Evolutionary conservation across 92 coral and sea anemone genomes (phyloP).

Genomic region (Galaxea fascicularis): DNA sequence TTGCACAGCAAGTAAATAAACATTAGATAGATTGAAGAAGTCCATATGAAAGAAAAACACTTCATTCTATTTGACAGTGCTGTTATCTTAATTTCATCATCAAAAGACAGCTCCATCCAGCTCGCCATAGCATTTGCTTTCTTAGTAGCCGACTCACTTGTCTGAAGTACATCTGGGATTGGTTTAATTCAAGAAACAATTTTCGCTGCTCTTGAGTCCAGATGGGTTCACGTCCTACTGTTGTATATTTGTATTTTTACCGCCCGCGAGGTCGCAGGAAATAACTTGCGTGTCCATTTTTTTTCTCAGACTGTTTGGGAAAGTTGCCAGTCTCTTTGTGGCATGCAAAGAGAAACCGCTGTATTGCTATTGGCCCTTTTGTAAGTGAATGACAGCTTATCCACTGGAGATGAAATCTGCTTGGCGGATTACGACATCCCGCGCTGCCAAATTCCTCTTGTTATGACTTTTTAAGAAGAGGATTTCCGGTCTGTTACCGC

Average conservation of each 20-base stretch:
- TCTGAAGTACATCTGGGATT: conserved; percentile 41
- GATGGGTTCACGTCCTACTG: conserved; percentile 16
- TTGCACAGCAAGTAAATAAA: conserved; percentile 35
- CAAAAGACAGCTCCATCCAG: conserved; percentile 12
- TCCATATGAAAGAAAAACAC: conserved; percentile 46
- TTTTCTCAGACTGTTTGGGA: conserved; percentile 51
- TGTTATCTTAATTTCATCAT: conserved; percentile 56
- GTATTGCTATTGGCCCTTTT: conserved; percentile 18
- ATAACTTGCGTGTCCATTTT: conserved; percentile 44
- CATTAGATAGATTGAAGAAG: conserved; percentile 50
- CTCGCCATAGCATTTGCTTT: conserved; percentile 16
- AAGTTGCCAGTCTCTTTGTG: conserved; percentile 45
- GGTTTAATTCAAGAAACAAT: conserved; percentile 9
- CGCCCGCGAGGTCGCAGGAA: conserved; percentile 54
- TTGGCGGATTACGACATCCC: conserved; percentile 53
- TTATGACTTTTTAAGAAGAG: conserved; percentile 58
- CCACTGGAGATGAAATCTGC: conserved; percentile 52
- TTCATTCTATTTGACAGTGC: conserved; percentile 44
- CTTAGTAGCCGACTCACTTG: not conserved
- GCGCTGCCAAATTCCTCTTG: conserved; percentile 43
- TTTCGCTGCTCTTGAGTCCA: conserved; percentile 33
- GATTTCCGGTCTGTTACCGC: conserved; percentile 67
- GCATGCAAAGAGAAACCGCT: conserved; percentile 29
- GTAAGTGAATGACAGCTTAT: conserved; percentile 34
- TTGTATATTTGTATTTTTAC: not conserved